A percentile compares a stretch with the other conserved stretches of the same genome.
Conservation (phyloP, 30 jellyfish, hydroid and myxozoan genomes). For the Nemopilema nomurai region DNA sequence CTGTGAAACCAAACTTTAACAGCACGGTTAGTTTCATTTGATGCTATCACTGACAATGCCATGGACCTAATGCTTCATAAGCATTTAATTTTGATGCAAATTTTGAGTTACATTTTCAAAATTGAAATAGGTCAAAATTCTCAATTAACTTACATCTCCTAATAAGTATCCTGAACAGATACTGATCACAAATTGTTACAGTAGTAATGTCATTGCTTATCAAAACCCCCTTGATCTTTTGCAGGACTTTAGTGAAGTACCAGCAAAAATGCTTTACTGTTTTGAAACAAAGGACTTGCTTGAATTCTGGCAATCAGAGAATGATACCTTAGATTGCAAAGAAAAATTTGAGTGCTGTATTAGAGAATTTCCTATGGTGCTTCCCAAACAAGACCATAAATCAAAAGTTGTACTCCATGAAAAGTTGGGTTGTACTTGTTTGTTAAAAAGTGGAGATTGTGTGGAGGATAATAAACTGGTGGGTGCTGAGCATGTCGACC, state of each 20-base stretch:
- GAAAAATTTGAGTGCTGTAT: slow-evolving; percentile 12
- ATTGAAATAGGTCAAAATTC: no score
- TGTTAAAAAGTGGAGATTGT: not conserved
- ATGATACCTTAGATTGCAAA: not conserved
- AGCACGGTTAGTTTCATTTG: slow-evolving; percentile 31
- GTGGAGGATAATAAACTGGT: not conserved
- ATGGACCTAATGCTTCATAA: no score
- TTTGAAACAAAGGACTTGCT: not conserved
- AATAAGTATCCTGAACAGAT: no score
- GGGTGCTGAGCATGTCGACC: no score
- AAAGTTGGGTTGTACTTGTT: not conserved
- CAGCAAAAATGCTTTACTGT: slow-evolving; percentile 76
- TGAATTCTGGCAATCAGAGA: not conserved
- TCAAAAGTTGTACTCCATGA: not conserved
- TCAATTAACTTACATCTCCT: no score
- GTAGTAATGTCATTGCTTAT: no score
- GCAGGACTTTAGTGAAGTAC: slow-evolving; percentile 77
- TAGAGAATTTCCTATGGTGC: not conserved
- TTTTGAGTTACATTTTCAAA: no score
- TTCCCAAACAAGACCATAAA: slow-evolving; percentile 10
- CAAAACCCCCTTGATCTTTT: no score
- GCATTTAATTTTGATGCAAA: no score
- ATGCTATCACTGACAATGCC: not conserved
- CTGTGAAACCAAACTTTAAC: slow-evolving; percentile 43
- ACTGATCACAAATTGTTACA: no score